phyloP scores from a whole-genome alignment of 2,888 invertebrate species.

The Xestobium rufovillosum region DNA sequence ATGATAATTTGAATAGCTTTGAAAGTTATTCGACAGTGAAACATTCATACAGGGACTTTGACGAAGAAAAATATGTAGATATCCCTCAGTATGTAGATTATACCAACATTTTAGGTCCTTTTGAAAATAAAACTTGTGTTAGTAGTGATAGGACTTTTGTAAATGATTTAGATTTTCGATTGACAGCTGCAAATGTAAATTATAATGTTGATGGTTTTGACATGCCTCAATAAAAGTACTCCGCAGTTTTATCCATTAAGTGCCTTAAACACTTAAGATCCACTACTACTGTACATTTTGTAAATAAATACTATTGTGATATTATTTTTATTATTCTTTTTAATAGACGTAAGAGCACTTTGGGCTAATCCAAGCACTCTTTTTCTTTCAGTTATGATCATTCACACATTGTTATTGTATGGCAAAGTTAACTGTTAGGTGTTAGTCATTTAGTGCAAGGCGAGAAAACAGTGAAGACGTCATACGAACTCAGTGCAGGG shows the following conservation, averaged over 20 bases:
- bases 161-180: conserved; percentile 39
- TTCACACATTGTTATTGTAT: no score
- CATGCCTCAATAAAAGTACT: conserved; percentile 11
- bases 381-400: no score
- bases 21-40: conserved; percentile 25
- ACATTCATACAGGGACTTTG: conserved; percentile 22
- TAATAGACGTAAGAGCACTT: no score
- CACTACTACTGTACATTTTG: no score
- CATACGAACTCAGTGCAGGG: no score
- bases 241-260: conserved; percentile 10
- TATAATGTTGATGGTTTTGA: conserved; percentile 20
- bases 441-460: no score
- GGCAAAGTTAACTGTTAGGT: no score
- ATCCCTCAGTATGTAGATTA: conserved; percentile 38
- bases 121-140: conserved; percentile 32
- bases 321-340: no score
- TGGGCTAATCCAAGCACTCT: no score
- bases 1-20: conserved; percentile 27
- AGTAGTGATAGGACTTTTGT: conserved; percentile 33
- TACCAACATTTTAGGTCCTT: conserved; percentile 33
- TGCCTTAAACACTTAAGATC: no score
- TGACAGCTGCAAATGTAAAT: conserved; percentile 27
- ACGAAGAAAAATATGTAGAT: conserved; percentile 33
- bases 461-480: no score
- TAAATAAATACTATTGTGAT: no score